These are phyloP conservation scores for Melanotaenia boesemani DNA, from an alignment of 2,797 vertebrate genomes.

Conservation along the genomic window DNA sequence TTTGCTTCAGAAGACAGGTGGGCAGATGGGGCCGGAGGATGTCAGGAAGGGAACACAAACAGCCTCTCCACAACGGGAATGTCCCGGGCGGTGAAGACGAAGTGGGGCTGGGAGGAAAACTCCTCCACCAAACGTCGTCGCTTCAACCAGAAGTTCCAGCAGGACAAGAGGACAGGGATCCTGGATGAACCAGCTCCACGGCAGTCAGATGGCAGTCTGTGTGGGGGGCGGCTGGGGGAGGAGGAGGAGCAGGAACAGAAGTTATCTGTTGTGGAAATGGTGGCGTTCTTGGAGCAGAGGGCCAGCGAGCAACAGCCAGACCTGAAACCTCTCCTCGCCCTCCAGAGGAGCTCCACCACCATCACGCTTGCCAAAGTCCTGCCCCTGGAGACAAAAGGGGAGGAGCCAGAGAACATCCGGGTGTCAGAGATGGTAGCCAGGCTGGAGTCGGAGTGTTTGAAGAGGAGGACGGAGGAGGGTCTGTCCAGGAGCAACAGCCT, in stretches of 20 bases:
- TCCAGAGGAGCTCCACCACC: slow-evolving; percentile 71
- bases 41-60: background rate
- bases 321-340: slow-evolving; percentile 75
- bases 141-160: slow-evolving; percentile 58
- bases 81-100: slow-evolving; percentile 86
- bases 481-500: slow-evolving; percentile 91
- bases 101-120: slow-evolving; percentile 91
- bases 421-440: slow-evolving; percentile 95
- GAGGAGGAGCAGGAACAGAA: slow-evolving; percentile 40
- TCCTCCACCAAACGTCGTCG: slow-evolving; percentile 89
- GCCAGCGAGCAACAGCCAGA: slow-evolving; percentile 82
- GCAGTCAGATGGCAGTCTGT: rapidly evolving
- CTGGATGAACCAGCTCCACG: background rate
- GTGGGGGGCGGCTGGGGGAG: background rate
- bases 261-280: slow-evolving; percentile 95
- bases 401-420: slow-evolving; percentile 84
- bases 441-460: slow-evolving; percentile 92
- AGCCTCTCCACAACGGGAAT: slow-evolving; percentile 14
- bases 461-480: slow-evolving; percentile 75
- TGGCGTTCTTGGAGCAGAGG: slow-evolving; percentile 92
- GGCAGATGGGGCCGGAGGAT: rapidly evolving
- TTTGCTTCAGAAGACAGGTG: slow-evolving; percentile 84
- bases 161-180: slow-evolving; percentile 55
- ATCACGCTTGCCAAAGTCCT: slow-evolving; percentile 70
- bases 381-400: slow-evolving; percentile 44